Conservation (phyloP, 2,797 vertebrate genomes). For the Leptoclinus maculatus region DNA sequence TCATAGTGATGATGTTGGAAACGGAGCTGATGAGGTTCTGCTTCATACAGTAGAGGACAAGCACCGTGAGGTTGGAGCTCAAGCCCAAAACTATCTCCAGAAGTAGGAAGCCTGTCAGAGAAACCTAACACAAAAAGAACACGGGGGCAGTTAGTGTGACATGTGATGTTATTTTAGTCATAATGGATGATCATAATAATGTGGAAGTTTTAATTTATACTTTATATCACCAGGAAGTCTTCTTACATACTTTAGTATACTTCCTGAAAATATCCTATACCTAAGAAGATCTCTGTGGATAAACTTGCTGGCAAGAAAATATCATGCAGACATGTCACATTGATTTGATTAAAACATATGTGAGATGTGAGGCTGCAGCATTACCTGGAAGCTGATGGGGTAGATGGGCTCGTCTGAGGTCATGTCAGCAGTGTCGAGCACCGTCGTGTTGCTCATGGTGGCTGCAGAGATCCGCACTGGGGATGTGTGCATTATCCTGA, state of each 20-base stretch:
- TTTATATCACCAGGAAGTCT: background rate
- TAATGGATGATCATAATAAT: background rate
- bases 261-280: background rate
- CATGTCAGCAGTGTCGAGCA: slow-evolving; percentile 89
- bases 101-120: slow-evolving; percentile 93
- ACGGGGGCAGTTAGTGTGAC: background rate
- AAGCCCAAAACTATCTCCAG: slow-evolving; percentile 95
- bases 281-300: background rate
- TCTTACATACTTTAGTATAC: background rate
- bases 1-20: slow-evolving; percentile 98
- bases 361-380: background rate
- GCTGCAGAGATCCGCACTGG: slow-evolving; percentile 84
- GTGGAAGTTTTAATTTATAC: background rate
- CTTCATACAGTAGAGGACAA: slow-evolving; percentile 97
- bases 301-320: background rate
- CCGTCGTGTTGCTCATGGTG: slow-evolving; percentile 94
- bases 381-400: slow-evolving; percentile 94
- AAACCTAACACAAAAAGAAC: slow-evolving; percentile 81
- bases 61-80: slow-evolving; percentile 95
- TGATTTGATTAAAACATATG: background rate
- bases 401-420: slow-evolving; percentile 86
- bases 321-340: background rate
- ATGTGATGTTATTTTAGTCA: background rate
- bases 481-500: slow-evolving; percentile 78
- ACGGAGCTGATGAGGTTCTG: slow-evolving; percentile 97